Base-by-base conservation (phyloP, 1,140 invertebrate species). In the Euschistus heros region DNA sequence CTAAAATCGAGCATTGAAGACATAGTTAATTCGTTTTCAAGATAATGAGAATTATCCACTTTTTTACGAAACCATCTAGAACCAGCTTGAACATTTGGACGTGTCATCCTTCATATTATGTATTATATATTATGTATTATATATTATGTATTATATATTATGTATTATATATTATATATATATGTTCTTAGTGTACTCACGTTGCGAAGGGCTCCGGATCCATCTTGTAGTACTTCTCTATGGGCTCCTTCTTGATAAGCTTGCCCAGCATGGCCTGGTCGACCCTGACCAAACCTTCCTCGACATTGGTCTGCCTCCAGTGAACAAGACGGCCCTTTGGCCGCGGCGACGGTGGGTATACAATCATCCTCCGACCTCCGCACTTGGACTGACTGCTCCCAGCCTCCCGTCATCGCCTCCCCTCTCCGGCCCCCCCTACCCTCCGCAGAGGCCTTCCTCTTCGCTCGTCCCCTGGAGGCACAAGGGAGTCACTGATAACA, bases 191-290 rank as follows among this genome's bases (percentile, higher is more conserved):
- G n/a, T n/a, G 13, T 47, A 74, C 73, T 74, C 63, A 75, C 74
- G 70, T 75, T 59, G 73, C 73, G 65, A 75, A 74, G 15, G 74
- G 74, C 26, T 70, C 70, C 50, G 68, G 72, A 33, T 75, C 74
- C 26, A 75, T 47, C 10, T 70, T 66, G 64, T 75, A 75, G 66
- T 72, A 73, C 37, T 73, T 71, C 42, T 74, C 68, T 20, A 75
- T 73, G 4, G 74, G 73, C 26, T 74, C 73, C 17, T 64, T 71
- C 63, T 73, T 73, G 67, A 74, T 70, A 18, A 74, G 70, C 50
- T 70, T 73, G 64, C 68, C 62, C 18, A 74, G 63, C 63, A 73
- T 71, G 13, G 65, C 63, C 54, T 73, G 70, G 63, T 74, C 71
- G 8, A 74, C 72, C 13, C 70, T 64, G 17, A 74, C 73, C 2